Evolutionary conservation across 2,888 invertebrate species (phyloP).

Genomic region (Electrophaes corylata): DNA sequence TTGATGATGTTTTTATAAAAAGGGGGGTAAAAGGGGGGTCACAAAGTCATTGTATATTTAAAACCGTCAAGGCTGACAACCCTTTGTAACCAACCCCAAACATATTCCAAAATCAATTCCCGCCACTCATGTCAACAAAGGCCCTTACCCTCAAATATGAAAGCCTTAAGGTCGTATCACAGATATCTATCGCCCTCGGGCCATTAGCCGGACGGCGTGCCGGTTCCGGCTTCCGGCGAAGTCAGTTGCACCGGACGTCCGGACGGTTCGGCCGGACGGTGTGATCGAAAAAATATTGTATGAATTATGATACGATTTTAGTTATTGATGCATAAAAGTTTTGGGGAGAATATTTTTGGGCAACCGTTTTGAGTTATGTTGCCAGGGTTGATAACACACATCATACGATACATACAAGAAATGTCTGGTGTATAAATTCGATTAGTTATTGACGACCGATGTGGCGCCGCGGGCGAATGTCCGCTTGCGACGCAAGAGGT

Average conservation of each 20-base stretch:
- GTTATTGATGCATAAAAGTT: conserved; percentile 31
- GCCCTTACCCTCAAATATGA: conserved; percentile 19
- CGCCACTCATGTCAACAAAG: conserved; percentile 17
- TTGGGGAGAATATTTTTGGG: neutral
- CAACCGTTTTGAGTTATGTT: conserved; percentile 4
- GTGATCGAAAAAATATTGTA: conserved; percentile 38
- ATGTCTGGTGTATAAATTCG: neutral
- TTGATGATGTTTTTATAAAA: too few relatives aligned
- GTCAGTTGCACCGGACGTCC: conserved; percentile 44
- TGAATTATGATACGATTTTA: conserved; percentile 34
- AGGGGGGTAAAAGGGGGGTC: too few relatives aligned
- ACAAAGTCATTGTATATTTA: neutral
- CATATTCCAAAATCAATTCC: conserved; percentile 21
- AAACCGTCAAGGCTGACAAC: neutral
- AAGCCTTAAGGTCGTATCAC: conserved; percentile 33
- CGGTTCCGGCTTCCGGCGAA: conserved; percentile 57
- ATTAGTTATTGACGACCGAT: too few relatives aligned
- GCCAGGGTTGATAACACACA: neutral
- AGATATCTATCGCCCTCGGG: conserved; percentile 46
- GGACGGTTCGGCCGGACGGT: conserved; percentile 28
- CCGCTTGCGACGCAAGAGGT: too few relatives aligned
- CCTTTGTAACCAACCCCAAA: neutral
- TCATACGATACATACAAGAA: neutral
- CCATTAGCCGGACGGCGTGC: conserved; percentile 55
- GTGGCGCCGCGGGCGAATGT: too few relatives aligned